Conservation (phyloP, 2,797 vertebrate genomes). For the Myotis findleyi region DNA sequence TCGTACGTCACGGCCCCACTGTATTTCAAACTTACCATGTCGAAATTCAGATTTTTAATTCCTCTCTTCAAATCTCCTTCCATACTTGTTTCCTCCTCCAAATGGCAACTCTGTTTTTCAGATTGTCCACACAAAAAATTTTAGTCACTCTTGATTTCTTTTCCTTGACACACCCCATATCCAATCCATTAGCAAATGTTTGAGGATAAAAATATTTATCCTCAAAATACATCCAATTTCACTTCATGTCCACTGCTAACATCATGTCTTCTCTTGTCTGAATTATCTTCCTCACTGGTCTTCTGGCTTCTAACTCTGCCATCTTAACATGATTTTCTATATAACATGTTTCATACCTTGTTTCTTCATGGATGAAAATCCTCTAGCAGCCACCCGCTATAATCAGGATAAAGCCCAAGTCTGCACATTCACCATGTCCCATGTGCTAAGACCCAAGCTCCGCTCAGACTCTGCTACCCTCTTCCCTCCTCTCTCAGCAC, state of each 20-base stretch:
- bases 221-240: not conserved
- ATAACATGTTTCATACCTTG: not conserved
- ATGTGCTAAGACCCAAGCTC: fast-evolving
- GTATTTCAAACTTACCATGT: not conserved
- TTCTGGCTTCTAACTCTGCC: not conserved
- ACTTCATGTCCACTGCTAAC: not conserved
- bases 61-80: not conserved
- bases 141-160: not conserved
- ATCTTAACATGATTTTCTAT: not conserved
- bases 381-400: not conserved
- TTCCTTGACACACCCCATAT: not conserved
- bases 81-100: not conserved
- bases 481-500: not conserved
- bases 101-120: not conserved
- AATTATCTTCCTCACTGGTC: not conserved
- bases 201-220: not conserved
- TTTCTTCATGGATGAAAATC: not conserved
- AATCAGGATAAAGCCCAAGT: not conserved
- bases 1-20: too few relatives aligned
- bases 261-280: not conserved
- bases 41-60: not conserved
- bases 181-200: not conserved
- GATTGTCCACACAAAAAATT: not conserved
- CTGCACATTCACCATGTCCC: not conserved
- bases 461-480: fast-evolving